Evolutionary conservation across 2,888 invertebrate genomes (phyloP).

Genomic region (Cephalotes varians): DNA sequence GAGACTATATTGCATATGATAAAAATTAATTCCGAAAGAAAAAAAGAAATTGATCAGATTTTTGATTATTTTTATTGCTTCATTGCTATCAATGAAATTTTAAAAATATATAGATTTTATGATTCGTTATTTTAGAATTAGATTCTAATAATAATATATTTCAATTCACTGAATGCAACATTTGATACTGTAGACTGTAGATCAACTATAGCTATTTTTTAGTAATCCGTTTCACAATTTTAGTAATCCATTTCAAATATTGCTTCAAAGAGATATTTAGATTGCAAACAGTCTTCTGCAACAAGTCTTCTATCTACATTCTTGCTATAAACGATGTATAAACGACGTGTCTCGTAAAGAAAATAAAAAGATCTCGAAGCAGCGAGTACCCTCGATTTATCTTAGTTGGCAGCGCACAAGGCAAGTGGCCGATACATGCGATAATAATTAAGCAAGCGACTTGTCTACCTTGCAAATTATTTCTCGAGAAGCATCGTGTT

Average conservation of each 20-base stretch:
- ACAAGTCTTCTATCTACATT: conserved; percentile 32
- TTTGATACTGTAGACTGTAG: background rate
- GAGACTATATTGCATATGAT: background rate
- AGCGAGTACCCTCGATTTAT: conserved; percentile 49
- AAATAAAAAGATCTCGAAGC: conserved; percentile 18
- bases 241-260: background rate
- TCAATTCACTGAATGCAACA: background rate
- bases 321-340: conserved; percentile 24
- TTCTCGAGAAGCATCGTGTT: conserved; percentile 72
- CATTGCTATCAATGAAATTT: conserved; percentile 10
- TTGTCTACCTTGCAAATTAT: conserved; percentile 62
- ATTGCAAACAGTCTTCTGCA: conserved; percentile 31
- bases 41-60: background rate
- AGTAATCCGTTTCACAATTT: background rate
- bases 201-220: no score
- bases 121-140: background rate
- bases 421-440: conserved; percentile 56
- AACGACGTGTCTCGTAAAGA: conserved; percentile 14
- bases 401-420: conserved; percentile 49
- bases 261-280: no score
- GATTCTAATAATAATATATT: background rate
- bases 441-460: conserved; percentile 73
- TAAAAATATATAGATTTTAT: background rate
- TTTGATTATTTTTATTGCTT: background rate
- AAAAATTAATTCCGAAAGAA: background rate